A percentile compares a stretch with the other conserved stretches of the same genome.
These are phyloP conservation scores for Homarus americanus DNA, from an alignment of 1,140 invertebrate species.

Conservation along the genomic window DNA sequence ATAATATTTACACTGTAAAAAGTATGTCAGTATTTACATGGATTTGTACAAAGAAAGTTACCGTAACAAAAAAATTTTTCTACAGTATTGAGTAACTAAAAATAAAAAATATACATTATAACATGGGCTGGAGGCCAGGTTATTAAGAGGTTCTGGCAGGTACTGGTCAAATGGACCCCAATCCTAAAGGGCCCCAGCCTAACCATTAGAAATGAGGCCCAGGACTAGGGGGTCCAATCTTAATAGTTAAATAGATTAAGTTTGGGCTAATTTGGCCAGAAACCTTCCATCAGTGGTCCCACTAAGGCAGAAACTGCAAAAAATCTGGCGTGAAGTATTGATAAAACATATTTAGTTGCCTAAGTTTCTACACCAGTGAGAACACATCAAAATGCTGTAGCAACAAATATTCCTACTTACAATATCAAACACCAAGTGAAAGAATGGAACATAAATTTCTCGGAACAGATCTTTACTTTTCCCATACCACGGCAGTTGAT, in stretches of 20 bases:
- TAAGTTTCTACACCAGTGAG: not conserved
- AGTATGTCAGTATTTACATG: constrained; percentile 55
- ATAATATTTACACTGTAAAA: constrained; percentile 65
- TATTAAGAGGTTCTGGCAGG: not conserved
- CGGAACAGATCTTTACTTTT: too few species aligned
- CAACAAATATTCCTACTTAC: not conserved
- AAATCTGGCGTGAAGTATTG: not conserved
- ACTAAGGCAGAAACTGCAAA: constrained; percentile 22
- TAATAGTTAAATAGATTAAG: too few species aligned
- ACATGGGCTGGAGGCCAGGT: constrained; percentile 4
- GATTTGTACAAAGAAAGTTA: constrained; percentile 63
- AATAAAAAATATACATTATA: constrained; percentile 47
- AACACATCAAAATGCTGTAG: not conserved
- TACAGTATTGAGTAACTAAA: constrained; percentile 34
- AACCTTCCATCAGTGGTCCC: constrained; percentile 17
- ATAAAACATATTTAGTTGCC: too few species aligned
- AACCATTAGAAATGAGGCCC: not conserved
- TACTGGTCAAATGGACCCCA: not conserved
- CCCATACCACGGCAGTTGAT: too few species aligned
- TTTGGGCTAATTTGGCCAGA: not conserved
- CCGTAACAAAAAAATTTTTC: constrained; percentile 2
- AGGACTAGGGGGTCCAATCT: not conserved
- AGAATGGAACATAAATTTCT: too few species aligned
- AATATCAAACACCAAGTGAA: too few species aligned
- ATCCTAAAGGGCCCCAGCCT: not conserved